Evolutionary conservation across 2,888 invertebrate genomes (phyloP).

Genomic region (Chymomyza fuscimana): DNA sequence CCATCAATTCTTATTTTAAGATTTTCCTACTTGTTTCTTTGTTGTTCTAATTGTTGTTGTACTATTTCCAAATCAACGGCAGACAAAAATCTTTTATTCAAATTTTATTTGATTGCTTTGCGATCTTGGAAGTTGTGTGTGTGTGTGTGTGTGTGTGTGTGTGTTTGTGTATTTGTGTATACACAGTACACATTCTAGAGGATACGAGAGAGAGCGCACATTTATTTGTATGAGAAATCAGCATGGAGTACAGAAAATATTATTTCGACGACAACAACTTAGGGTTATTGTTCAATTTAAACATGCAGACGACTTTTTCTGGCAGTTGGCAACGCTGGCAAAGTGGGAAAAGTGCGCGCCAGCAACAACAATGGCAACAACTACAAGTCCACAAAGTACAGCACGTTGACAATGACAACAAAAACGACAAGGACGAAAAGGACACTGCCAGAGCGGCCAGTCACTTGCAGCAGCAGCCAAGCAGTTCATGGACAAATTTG

Average conservation of each 20-base stretch:
- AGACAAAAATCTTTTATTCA: slow-evolving; percentile 76
- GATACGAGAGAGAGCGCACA: slow-evolving; percentile 29
- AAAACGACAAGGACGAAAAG: slow-evolving; percentile 21
- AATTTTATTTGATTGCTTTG: slow-evolving; percentile 77
- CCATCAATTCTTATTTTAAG: slow-evolving; percentile 40
- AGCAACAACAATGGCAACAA: slow-evolving; percentile 3
- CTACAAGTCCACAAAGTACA: slow-evolving; percentile 20
- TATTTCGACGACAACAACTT: slow-evolving; percentile 73
- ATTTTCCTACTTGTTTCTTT: slow-evolving; percentile 23
- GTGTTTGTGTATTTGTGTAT: slow-evolving; percentile 16
- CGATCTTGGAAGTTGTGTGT: slow-evolving; percentile 63
- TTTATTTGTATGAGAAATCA: slow-evolving; percentile 68
- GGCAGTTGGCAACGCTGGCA: slow-evolving; percentile 30
- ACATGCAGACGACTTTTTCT: slow-evolving; percentile 53
- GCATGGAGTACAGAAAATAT: slow-evolving; percentile 65
- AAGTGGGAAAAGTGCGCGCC: slow-evolving; percentile 35
- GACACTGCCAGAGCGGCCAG: slow-evolving; percentile 39
- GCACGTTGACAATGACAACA: slow-evolving; percentile 11
- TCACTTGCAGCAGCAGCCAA: slow-evolving; percentile 46
- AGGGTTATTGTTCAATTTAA: slow-evolving; percentile 73
- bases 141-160: slow-evolving; percentile 20
- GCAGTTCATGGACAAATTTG: slow-evolving; percentile 53
- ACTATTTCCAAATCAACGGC: slow-evolving; percentile 72
- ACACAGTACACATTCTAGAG: too few relatives aligned
- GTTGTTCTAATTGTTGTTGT: slow-evolving; percentile 42